Base-by-base conservation (phyloP, 2,888 invertebrate species). In the Agonopterix subpropinquella region DNA sequence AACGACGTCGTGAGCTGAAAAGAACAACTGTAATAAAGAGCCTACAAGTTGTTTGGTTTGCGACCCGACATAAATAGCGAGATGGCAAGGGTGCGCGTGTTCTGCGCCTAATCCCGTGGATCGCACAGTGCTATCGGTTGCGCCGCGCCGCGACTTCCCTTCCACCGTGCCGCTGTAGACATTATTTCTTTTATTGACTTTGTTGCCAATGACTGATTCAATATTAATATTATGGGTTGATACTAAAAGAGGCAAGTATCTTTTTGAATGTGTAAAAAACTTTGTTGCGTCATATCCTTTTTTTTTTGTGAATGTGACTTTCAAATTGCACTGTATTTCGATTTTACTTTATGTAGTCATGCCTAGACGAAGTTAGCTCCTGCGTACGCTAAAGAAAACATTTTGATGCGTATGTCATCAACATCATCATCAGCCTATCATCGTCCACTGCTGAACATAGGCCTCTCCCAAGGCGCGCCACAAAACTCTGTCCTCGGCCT, bases 1-100 rank as follows among this genome's bases (percentile, higher is more conserved):
- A 79, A 83, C 79, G 77, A 76, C 73, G 66, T 76, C 71, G 75
- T 80, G 80, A 82, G 69, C 77, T 78, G 76, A 80, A 83, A 81
- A 79, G 78, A 85, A 88, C 86, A 88, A 84, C 78, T 85, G 86
- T 85, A 85, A 83, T 85, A 86, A 84, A 86, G 80, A 78, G 85
- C 82, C 83, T 85, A 84, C 85, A 85, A 86, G 86, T 84, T 84
- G 84, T 84, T 85, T 80, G 78, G 78, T 79, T 78, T 74, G 28
- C 80, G 77, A 74, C 73, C 77, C 73, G 73, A 80, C 79, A 80
- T 81, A 85, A 85, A 85, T 78, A 84, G 74, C 70, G 77, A 76
- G 76, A 28, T 28, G 28, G 28, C 28, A 28, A 28, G 61, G 62
- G 66, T 66, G 83, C 73, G 83, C 87, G 88, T 87, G 87, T 80